phyloP scores from a whole-genome alignment of 2,797 vertebrate genomes.

The Chiroxiphia lanceolata region DNA sequence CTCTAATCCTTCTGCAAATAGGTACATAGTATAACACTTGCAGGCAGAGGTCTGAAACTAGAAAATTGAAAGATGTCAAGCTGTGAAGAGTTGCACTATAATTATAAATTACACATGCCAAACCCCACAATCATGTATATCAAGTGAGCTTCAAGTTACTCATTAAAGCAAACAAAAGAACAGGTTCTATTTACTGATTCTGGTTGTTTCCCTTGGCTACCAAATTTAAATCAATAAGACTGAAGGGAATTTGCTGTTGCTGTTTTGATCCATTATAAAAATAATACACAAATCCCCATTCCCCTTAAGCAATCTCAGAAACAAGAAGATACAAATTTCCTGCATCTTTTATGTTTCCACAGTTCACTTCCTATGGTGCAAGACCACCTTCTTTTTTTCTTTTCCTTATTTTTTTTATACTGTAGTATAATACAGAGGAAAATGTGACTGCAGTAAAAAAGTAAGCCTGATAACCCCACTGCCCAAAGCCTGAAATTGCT shows the following conservation, averaged over 20 bases:
- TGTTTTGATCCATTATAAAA: slow-evolving; percentile 26
- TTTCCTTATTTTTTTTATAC: not conserved
- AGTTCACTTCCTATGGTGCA: not conserved
- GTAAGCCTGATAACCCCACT: not conserved
- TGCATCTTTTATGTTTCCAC: not conserved
- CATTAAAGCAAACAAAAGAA: slow-evolving; percentile 2
- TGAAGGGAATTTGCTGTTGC: not conserved
- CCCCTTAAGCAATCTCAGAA: not conserved
- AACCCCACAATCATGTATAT: not conserved
- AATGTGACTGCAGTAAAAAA: not conserved
- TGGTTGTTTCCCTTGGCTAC: not conserved
- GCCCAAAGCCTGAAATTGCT: slow-evolving; percentile 12
- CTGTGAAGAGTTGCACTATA: not conserved
- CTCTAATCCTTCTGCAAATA: not conserved
- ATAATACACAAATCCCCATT: not conserved
- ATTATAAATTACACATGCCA: not conserved
- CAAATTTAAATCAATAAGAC: slow-evolving; percentile 16
- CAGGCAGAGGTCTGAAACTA: not conserved
- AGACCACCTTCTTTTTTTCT: not conserved
- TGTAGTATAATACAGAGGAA: not conserved
- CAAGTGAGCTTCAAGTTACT: not conserved
- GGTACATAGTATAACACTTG: not conserved
- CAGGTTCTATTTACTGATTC: not conserved
- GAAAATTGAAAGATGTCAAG: not conserved
- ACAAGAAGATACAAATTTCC: not conserved